Base-by-base conservation (phyloP, 2,797 vertebrate species). In the Siniperca obscura region DNA sequence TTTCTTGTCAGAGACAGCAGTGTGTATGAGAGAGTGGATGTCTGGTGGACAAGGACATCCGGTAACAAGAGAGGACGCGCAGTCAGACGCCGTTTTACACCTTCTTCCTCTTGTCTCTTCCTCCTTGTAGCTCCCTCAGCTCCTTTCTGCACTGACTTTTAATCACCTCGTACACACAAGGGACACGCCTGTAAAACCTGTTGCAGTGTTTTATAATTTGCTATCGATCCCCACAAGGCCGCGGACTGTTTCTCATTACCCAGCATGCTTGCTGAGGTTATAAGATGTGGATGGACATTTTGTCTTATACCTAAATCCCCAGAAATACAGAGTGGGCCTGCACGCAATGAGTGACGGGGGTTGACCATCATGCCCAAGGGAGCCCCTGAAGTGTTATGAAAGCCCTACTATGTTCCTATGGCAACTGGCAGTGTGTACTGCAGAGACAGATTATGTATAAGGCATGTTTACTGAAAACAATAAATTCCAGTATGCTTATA, bases 51-150 rank as follows among this genome's bases (percentile, higher is more conserved):
- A 78, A 88, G 80, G 69, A 83, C 89, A 90, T 93, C 89, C 81
- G 76, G 94, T 91, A 94, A 95, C 87, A 90, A 87, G 91, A 94
- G 91, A 93, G 83, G 80, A 87, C 34, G 34, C 55, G 44, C 85
- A 86, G 90, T 89, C 94, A 95, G 94, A 95, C 92, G 78, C 90
- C 94, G 76, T 95, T 96, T 95, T 94, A 95, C 92, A 94, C 89
- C 89, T 85, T 87, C 56, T 91, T 90, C 86, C 85, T 85, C 84
- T 75, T n/a, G 80, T 89, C 91, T 91, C 66, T 74, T 87, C 77
- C 78, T 82, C 67, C 77, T 81, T 83, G 69, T 27, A 40, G 78
- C 78, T 87, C 89, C 91, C 87, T 77, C 9, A 53, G 66, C 84
- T 83, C 89, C 68, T 72, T 70, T 83, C 74, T 40, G 59, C 38